phyloP scores from a whole-genome alignment of 2,113 vertebrate species.

The Neoarius graeffei region DNA sequence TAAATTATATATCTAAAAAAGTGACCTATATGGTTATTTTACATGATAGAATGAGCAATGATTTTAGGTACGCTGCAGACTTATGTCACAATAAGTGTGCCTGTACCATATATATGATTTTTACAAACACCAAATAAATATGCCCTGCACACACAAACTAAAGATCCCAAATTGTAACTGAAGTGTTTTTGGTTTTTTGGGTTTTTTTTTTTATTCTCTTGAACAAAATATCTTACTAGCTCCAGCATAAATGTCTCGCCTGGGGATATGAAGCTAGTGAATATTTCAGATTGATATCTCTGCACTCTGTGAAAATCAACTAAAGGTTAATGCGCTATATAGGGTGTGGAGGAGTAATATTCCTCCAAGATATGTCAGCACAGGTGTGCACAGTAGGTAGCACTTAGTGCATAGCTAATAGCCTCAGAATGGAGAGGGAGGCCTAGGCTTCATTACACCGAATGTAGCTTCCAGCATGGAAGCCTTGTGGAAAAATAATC shows the following conservation, averaged over 20 bases:
- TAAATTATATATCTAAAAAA: background rate
- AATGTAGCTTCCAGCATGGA: constrained; percentile 68
- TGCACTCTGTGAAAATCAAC: constrained; percentile 64
- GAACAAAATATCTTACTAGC: background rate
- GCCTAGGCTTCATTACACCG: constrained; percentile 69
- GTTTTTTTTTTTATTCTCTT: background rate
- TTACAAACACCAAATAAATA: background rate
- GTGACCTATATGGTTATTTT: background rate
- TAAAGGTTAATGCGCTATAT: constrained; percentile 69
- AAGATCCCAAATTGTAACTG: background rate
- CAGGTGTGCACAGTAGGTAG: constrained; percentile 53
- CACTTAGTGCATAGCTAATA: constrained; percentile 54
- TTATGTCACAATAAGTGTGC: background rate
- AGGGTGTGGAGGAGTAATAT: constrained; percentile 46
- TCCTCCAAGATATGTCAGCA: constrained; percentile 48
- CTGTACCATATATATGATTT: background rate
- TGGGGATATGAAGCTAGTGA: background rate
- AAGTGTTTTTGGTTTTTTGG: background rate
- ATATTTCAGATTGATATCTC: constrained; percentile 34
- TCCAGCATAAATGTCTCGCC: background rate
- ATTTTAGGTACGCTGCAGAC: background rate
- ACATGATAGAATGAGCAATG: background rate
- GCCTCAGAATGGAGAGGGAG: constrained; percentile 60
- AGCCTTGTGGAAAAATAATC: constrained; percentile 62
- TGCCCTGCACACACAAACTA: background rate